These are phyloP conservation scores for Arnoldichthys spilopterus DNA, from an alignment of 2,797 vertebrate species.

Conservation along the genomic window DNA sequence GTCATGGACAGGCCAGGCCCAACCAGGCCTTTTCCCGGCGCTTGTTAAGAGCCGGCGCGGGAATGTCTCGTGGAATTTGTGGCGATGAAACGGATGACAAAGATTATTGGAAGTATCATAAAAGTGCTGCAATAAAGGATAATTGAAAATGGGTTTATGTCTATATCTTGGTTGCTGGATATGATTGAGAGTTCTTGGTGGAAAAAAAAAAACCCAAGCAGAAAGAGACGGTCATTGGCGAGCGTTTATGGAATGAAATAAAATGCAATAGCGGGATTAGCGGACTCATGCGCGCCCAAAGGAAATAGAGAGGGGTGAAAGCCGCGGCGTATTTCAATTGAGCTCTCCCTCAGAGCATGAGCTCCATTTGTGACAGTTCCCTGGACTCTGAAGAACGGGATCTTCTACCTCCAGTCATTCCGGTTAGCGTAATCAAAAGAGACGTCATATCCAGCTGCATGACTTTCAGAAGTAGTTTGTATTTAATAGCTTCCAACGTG, in stretches of 20 bases:
- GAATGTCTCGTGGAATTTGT: slow-evolving; percentile 22
- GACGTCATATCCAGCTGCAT: slow-evolving; percentile 8
- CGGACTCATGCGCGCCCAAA: slow-evolving; percentile 12
- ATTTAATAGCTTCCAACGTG: slow-evolving; percentile 19
- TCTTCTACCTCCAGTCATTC: slow-evolving; percentile 39
- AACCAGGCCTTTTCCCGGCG: slow-evolving; percentile 12
- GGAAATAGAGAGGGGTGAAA: slow-evolving; percentile 25
- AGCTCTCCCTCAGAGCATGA: slow-evolving; percentile 22
- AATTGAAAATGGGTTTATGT: slow-evolving; percentile 39
- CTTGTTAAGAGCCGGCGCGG: slow-evolving; percentile 36
- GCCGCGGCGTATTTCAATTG: slow-evolving; percentile 24
- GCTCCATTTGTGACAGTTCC: slow-evolving; percentile 41
- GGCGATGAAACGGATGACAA: slow-evolving; percentile 29
- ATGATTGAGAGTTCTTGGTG: slow-evolving; percentile 24
- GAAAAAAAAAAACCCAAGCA: neutral
- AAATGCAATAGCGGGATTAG: slow-evolving; percentile 17
- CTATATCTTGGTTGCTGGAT: slow-evolving; percentile 24
- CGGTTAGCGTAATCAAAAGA: slow-evolving; percentile 41
- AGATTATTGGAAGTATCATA: slow-evolving; percentile 46
- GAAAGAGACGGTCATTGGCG: neutral
- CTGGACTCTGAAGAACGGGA: neutral
- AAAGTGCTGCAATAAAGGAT: slow-evolving; percentile 43
- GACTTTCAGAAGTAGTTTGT: slow-evolving; percentile 16
- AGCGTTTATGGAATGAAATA: slow-evolving; percentile 30
- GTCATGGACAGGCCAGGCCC: neutral